phyloP scores from a whole-genome alignment of 1,140 invertebrate species.

The Drosophila subpulchrella region DNA sequence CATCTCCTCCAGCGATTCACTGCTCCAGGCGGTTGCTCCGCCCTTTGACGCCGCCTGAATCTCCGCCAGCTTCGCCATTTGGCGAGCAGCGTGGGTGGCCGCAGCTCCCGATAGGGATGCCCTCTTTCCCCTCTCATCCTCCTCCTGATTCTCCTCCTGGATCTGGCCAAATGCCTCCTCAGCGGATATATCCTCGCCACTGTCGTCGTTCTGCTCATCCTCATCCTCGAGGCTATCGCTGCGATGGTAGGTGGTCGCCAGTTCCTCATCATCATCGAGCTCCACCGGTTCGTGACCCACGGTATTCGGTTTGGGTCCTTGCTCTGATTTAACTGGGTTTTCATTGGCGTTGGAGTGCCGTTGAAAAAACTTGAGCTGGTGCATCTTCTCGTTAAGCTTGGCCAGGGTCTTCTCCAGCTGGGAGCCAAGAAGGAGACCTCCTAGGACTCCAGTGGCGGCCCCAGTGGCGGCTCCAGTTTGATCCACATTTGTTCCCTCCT shows the following conservation, averaged over 20 bases:
- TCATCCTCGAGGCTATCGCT: conserved; percentile 57
- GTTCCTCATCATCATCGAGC: conserved; percentile 69
- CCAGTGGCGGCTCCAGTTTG: neutral
- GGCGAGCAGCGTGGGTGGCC: conserved; percentile 36
- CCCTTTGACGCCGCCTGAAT: conserved; percentile 46
- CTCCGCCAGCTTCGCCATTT: conserved; percentile 52
- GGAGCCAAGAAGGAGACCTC: conserved; percentile 15
- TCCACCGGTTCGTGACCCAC: conserved; percentile 67
- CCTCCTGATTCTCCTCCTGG: conserved; percentile 16
- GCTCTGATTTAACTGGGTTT: neutral
- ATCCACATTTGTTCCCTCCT: neutral
- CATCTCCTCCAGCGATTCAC: conserved; percentile 65
- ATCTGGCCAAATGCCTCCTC: conserved; percentile 50
- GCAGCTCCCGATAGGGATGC: conserved; percentile 23
- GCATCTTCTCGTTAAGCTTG: conserved; percentile 73
- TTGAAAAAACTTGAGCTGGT: conserved; percentile 74
- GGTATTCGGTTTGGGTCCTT: conserved; percentile 52
- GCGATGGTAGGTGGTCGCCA: conserved; percentile 66
- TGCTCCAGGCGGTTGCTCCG: conserved; percentile 63
- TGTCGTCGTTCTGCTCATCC: conserved; percentile 29
- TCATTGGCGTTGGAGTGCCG: conserved; percentile 11
- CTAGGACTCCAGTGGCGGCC: conserved; percentile 4
- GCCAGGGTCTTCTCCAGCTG: conserved; percentile 63
- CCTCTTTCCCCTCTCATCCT: neutral
- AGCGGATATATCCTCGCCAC: conserved; percentile 50